Base-by-base conservation (phyloP, 2,888 invertebrate genomes). In the Drosophila phalerata region DNA sequence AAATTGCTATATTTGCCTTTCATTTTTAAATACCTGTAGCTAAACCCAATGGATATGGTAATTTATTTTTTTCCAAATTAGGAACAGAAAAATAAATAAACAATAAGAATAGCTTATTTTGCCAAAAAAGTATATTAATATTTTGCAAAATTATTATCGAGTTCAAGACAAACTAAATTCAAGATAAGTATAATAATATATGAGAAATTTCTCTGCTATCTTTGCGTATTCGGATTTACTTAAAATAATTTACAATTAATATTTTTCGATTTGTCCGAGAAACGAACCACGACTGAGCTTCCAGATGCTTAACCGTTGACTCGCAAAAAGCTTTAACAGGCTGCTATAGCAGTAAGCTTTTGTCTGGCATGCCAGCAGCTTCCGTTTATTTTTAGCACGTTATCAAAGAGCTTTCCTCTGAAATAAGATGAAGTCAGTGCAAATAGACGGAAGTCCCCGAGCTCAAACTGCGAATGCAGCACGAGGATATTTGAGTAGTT, bases 311-410 rank as follows among this genome's bases (percentile, higher is more conserved):
- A 49, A 19, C 5, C 9, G 19, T 10, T 34, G 32, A 25, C 8
- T 30, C 22, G 1, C 25, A n/a, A 40, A 37, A 40, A 32, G 17
- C 42, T 60, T 67, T 5, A 30, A 6, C 5, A 0, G 8, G n/a
- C 11, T 49, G 30, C 1, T 17, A 55, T 56, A 80, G 62, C 81
- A 60, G 0, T 8, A 34, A 77, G 65, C 76, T 80, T 80, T 43
- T 28, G 40, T 22, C 6, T 28, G 55, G 2, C 17, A 17, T 3
- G 10, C 34, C 10, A 0, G 2, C 43, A 71, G 72, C 81, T 66
- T 80, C 45, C 52, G 32, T 32, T 55, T 60, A 42, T 11, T 2
- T 3, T 32, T 9, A 51, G 56, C 34, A 17, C 25, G 28, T 15
- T 30, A n/a, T 15, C 25, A 13, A 25, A 58, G 62, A 79, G 77